These are phyloP conservation scores for Enteromius fasciolatus DNA, from an alignment of 2,797 vertebrate species.

Conservation along the genomic window DNA sequence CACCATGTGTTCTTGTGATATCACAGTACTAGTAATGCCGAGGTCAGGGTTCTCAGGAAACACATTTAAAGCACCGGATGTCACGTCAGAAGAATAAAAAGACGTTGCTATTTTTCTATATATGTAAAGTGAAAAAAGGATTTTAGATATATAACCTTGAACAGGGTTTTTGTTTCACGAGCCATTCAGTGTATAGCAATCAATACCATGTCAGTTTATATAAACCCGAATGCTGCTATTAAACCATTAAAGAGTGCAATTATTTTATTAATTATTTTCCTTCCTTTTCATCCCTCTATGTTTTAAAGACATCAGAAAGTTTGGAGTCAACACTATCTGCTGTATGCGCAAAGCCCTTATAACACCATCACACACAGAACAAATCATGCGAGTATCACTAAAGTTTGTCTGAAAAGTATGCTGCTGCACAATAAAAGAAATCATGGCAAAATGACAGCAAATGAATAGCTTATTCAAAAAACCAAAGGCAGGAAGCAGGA, in stretches of 20 bases:
- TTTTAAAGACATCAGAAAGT: neutral
- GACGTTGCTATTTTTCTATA: neutral
- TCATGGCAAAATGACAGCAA: neutral
- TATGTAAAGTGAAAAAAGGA: neutral
- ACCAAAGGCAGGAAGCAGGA: conserved; percentile 4
- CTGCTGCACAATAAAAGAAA: neutral
- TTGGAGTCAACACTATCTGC: neutral
- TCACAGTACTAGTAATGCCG: neutral
- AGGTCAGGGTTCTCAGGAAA: neutral
- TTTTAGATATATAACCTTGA: neutral
- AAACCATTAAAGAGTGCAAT: neutral
- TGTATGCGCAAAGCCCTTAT: neutral
- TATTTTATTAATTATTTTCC: neutral
- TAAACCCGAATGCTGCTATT: neutral
- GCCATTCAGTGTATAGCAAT: conserved; percentile 5
- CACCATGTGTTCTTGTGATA: neutral
- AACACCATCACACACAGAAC: neutral
- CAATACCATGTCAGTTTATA: neutral
- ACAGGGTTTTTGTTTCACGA: neutral
- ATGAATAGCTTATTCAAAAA: conserved; percentile 25
- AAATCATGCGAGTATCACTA: neutral
- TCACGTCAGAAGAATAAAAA: neutral
- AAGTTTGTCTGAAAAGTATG: neutral
- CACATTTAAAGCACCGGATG: neutral
- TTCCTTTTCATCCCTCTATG: neutral